Base-by-base conservation (phyloP, 2,888 invertebrate species). In the Biston stratarius region DNA sequence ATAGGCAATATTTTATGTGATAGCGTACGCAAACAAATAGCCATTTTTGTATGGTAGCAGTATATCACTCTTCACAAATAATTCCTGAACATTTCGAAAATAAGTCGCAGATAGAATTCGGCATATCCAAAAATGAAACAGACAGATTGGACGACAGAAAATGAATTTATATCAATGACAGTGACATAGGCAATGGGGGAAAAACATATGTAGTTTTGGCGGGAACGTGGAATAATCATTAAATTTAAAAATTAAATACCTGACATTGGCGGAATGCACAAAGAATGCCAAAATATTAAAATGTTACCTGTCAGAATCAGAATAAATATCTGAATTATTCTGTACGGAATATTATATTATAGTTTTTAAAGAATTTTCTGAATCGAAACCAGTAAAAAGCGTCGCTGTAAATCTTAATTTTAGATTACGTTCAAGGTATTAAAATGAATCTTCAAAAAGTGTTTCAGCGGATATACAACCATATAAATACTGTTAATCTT, bases 21-120 rank as follows among this genome's bases (percentile, higher is more conserved):
- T 72, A 95, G 83, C 49, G 94, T 91, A 74, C 95, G 94, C 78
- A 95, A 87, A 77, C 94, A 95, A 79, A 94, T 92, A 77, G 95
- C 94, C 95, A 95, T 95, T 81, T 84, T 88, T 74, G 81, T 83
- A 82, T 82, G 70, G 74, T 79, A 74, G 69, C 51, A 55, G 15
- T 33, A 77, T 71, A 65, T 82, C 77, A 82, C 76, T 79, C 69
- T 59, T 59, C 74, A 71, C 76, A 75, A 75, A 67, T 65, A 81
- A 81, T 79, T 80, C 73, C 72, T 73, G 77, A 75, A 74, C 74
- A 79, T 79, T 83, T 85, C 76, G 80, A 83, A 88, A 87, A 83
- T 83, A 77, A 75, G 76, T 83, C 80, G 84, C 75, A 82, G 77
- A 83, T 80, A 82, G 75, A 71, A 72, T 76, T 71, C 81, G 81